These are phyloP conservation scores for Calcarius lapponicus DNA, from an alignment of 2,797 vertebrate genomes.

Conservation along the genomic window DNA sequence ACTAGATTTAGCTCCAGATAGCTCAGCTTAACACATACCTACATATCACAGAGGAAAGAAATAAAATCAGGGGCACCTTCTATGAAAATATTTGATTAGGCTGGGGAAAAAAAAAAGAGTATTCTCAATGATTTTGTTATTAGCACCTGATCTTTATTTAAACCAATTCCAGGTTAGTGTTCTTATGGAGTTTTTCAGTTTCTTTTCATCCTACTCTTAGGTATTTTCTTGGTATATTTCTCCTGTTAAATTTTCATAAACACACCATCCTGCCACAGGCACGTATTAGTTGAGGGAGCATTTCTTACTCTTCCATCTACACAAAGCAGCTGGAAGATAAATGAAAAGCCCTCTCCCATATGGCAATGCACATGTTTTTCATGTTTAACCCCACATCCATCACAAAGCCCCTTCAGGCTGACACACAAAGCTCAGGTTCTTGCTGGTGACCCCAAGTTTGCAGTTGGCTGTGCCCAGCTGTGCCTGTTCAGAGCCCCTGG, in stretches of 20 bases:
- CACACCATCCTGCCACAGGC: background rate
- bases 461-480: background rate
- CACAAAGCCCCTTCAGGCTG: background rate
- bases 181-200: background rate
- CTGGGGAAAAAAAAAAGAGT: background rate
- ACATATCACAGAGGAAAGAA: fast-evolving
- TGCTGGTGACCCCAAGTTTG: background rate
- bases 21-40: background rate
- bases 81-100: background rate
- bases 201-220: background rate
- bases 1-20: background rate
- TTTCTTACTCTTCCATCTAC: background rate
- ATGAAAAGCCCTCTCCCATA: background rate
- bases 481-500: background rate
- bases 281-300: background rate
- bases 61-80: background rate
- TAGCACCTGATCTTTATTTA: background rate
- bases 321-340: background rate
- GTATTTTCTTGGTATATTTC: background rate
- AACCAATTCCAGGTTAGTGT: background rate
- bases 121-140: background rate
- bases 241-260: background rate
- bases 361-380: fast-evolving
- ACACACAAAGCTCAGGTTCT: background rate
- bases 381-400: background rate